Conservation (phyloP, 2,888 invertebrate genomes). For the Capitulum mitella region DNA sequence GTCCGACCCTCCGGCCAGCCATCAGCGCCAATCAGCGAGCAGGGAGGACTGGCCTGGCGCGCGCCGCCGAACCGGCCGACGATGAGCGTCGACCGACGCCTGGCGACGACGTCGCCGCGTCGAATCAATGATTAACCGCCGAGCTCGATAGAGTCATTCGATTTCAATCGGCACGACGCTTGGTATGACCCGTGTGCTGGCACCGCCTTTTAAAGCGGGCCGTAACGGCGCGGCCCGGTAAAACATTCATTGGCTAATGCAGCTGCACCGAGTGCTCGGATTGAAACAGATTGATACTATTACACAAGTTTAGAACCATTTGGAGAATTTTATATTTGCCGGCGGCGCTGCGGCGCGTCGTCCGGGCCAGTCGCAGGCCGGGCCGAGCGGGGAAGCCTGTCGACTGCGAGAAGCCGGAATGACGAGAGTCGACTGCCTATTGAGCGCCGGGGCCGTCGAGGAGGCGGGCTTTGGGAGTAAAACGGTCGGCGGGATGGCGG, state of each 20-base stretch:
- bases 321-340: not conserved
- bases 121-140: not conserved
- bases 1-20: not conserved
- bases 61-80: no score
- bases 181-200: not conserved
- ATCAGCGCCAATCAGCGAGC: not conserved
- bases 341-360: not conserved
- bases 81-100: not conserved
- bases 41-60: no score
- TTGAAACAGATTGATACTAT: conserved; percentile 6
- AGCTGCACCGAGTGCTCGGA: not conserved
- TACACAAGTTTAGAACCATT: conserved; percentile 19
- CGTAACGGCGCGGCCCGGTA: not conserved
- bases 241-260: conserved; percentile 21
- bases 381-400: not conserved
- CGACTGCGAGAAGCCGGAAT: no score
- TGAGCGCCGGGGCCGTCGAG: no score
- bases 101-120: not conserved
- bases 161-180: not conserved
- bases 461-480: no score
- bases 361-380: not conserved
- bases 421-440: no score
- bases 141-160: conserved; percentile 7
- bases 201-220: conserved; percentile 10
- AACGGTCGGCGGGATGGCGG: no score